Evolutionary conservation across 2,113 vertebrate species (phyloP), one percentile per base, ranked within the genome.

Genomic region (Urocolius indicus): DNA sequence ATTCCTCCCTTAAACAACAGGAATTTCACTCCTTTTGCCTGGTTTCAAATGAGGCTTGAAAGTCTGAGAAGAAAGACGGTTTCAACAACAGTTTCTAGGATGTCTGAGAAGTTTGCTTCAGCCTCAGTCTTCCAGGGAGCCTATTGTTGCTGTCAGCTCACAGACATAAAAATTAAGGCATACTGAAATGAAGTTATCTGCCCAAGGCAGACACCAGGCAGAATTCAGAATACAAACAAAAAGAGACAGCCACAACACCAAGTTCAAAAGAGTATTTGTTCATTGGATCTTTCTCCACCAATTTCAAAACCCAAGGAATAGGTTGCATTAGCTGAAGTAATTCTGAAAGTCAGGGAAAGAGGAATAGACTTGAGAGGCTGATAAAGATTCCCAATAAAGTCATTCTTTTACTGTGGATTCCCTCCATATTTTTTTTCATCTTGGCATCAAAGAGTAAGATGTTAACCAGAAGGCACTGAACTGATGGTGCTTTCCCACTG

Each of bases 181-280:
- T 48, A 48, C 17, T 61, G 95, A 75, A 92, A 80, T 83, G 94
- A 95, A 95, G 85, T 80, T 76, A 58, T 21, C 15, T 90, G 94
- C 92, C 90, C 88, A 92, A 86, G 90, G 90, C 94, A 96, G 91
- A 93, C 85, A 93, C 72, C 32, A 54, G 90, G 76, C 88, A 97
- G 91, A 93, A 77, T 62, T 68, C 76, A 83, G 79, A 87, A 74
- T 13, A 67, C 73, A 94, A 95, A 95, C 68, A 73, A 65, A 13
- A 78, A 88, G 90, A 92, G 93, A 96, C 93, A 94, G 86, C 84
- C 61, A 79, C 36, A 92, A 78, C 84, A 58, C 57, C 75, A 59
- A 73, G 86, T 87, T 77, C 68, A 71, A 32, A 78, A 48, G 4
- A 71, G 18, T 30, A 5, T 94, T 95, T 92, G 73, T 75, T 81